These are phyloP conservation scores for Hemitrygon akajei DNA, from an alignment of 2,797 vertebrate species.

Conservation along the genomic window DNA sequence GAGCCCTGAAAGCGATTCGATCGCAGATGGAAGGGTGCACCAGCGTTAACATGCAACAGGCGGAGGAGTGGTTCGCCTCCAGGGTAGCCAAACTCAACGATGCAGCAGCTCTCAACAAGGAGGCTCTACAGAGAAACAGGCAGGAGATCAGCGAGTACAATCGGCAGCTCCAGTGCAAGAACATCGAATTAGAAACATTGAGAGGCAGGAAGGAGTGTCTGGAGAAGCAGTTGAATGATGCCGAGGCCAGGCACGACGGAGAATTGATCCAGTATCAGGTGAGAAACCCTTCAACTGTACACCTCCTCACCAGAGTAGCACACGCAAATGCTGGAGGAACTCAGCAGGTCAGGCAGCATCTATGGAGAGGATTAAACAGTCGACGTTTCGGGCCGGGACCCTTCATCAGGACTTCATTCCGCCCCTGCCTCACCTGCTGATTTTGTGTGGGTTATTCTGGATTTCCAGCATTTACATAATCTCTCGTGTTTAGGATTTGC, in stretches of 20 bases:
- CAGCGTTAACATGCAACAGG: neutral
- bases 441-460: too few species aligned
- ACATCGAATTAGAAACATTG: neutral
- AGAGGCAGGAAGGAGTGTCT: constrained; percentile 24
- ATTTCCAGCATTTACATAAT: too few species aligned
- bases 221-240: constrained; percentile 22
- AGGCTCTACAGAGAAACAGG: neutral
- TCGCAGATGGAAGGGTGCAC: neutral
- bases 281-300: neutral
- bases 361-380: too few species aligned
- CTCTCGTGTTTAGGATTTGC: too few species aligned
- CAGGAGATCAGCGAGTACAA: constrained; percentile 18
- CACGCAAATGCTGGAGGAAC: too few species aligned
- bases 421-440: too few species aligned
- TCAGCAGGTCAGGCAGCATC: too few species aligned
- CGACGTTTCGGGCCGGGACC: too few species aligned
- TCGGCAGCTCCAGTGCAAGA: neutral
- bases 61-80: constrained; percentile 28
- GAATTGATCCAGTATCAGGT: neutral
- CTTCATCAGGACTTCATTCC: too few species aligned
- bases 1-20: constrained; percentile 18
- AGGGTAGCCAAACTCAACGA: constrained; percentile 12
- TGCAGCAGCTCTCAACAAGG: neutral
- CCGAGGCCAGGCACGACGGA: neutral
- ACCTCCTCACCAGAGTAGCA: too few species aligned